Conservation (phyloP, 1,140 invertebrate genomes). For the Chironomus striatipennis region DNA sequence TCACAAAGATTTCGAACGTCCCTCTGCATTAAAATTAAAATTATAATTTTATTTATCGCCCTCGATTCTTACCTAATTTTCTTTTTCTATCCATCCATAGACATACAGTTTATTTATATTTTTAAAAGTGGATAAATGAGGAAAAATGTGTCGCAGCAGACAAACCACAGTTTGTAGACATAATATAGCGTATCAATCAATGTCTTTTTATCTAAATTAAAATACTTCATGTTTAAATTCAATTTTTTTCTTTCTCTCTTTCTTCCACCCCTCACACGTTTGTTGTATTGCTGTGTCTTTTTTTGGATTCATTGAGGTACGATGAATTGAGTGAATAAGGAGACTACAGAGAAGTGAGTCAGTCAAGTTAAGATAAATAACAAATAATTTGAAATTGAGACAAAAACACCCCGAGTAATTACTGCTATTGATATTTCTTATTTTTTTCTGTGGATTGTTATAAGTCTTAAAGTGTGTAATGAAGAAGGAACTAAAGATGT, state of each 20-base stretch:
- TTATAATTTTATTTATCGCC: constrained; percentile 14
- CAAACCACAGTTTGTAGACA: background rate
- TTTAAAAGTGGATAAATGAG: too few relatives aligned
- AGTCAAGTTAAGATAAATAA: constrained; percentile 16
- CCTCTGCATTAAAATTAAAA: background rate
- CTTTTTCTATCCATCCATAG: background rate
- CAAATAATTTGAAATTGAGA: background rate
- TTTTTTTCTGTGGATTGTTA: background rate
- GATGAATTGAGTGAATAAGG: too few relatives aligned
- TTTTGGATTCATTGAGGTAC: too few relatives aligned
- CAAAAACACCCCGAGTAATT: constrained; percentile 16
- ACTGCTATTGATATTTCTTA: background rate
- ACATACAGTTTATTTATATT: too few relatives aligned
- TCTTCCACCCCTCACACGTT: too few relatives aligned
- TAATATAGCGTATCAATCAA: constrained; percentile 20
- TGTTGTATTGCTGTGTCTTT: too few relatives aligned
- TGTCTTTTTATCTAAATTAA: constrained; percentile 23
- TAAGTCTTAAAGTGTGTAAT: background rate
- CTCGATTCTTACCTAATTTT: background rate
- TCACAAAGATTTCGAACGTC: background rate
- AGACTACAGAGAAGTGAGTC: too few relatives aligned
- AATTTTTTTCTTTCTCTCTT: background rate
- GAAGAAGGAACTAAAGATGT: too few relatives aligned
- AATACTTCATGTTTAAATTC: constrained; percentile 8
- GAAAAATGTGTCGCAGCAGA: background rate